phyloP scores from a whole-genome alignment of 2,888 invertebrate species.

The Drosophila affinis region DNA sequence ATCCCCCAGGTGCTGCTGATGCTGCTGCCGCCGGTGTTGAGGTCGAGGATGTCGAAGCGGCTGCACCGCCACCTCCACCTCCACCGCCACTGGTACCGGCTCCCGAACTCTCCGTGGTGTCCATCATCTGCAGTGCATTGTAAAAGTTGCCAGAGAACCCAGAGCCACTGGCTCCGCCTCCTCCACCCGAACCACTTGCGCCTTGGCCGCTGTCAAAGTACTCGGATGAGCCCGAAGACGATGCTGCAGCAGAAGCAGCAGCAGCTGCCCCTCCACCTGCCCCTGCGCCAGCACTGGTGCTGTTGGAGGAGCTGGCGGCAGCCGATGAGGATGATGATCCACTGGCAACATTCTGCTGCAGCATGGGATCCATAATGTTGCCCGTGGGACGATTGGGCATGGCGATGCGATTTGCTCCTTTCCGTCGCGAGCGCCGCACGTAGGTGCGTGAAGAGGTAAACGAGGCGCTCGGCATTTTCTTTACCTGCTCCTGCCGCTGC shows the following conservation, averaged over 20 bases:
- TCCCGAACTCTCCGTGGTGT: slow-evolving; percentile 63
- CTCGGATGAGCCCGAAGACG: slow-evolving; percentile 46
- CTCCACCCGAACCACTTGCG: slow-evolving; percentile 47
- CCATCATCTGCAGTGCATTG: slow-evolving; percentile 65
- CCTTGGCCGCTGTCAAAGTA: slow-evolving; percentile 71
- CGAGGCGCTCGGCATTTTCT: slow-evolving; percentile 94
- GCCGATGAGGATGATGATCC: slow-evolving; percentile 18
- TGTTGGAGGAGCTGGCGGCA: slow-evolving; percentile 41
- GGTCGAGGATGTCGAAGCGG: slow-evolving; percentile 28
- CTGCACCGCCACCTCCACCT: neutral
- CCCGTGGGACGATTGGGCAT: slow-evolving; percentile 84
- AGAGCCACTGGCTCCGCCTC: slow-evolving; percentile 13
- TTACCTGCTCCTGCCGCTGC: slow-evolving; percentile 7
- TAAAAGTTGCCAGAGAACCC: slow-evolving; percentile 49
- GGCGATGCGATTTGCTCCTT: slow-evolving; percentile 92
- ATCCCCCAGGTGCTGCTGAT: slow-evolving; percentile 34
- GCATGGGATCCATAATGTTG: slow-evolving; percentile 88
- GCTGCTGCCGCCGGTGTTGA: slow-evolving; percentile 52
- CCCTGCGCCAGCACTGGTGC: slow-evolving; percentile 32
- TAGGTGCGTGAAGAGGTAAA: slow-evolving; percentile 96
- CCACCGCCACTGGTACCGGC: slow-evolving; percentile 26
- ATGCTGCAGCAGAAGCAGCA: slow-evolving; percentile 42
- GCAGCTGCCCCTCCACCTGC: slow-evolving; percentile 25
- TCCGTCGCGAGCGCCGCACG: slow-evolving; percentile 95
- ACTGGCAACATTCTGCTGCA: slow-evolving; percentile 85